Evolutionary conservation across 2,888 invertebrate genomes (phyloP).

Genomic region (Dasysyrphus tricinctus): DNA sequence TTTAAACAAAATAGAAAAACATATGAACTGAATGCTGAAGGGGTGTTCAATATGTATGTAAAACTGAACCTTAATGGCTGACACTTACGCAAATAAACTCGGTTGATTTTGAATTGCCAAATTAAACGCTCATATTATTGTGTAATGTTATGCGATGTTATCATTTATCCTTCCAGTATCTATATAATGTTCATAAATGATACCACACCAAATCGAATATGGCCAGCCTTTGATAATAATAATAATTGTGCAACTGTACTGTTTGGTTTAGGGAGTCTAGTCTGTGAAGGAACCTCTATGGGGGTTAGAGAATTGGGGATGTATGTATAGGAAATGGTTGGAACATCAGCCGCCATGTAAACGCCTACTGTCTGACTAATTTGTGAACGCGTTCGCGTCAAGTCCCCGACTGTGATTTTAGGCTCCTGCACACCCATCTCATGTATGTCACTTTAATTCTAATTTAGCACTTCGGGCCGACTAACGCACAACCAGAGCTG

Average conservation of each 20-base stretch:
- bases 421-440: conserved; percentile 50
- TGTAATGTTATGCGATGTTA: conserved; percentile 1
- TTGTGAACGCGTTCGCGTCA: conserved; percentile 57
- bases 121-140: conserved; percentile 19
- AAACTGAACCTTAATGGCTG: background rate
- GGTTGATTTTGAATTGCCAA: conserved; percentile 16
- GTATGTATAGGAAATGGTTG: background rate
- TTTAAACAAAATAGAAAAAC: background rate
- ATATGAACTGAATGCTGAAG: too few relatives aligned
- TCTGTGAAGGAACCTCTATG: background rate
- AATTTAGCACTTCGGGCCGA: conserved; percentile 48
- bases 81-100: background rate
- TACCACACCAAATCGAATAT: conserved; percentile 14
- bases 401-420: conserved; percentile 32
- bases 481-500: conserved; percentile 40
- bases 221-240: conserved; percentile 28
- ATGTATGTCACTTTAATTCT: conserved; percentile 56
- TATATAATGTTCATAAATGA: conserved; percentile 36
- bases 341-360: conserved; percentile 9
- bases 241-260: conserved; percentile 2
- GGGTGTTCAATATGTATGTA: too few relatives aligned
- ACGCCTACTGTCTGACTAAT: conserved; percentile 60
- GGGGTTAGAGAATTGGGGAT: background rate
- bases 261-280: background rate
- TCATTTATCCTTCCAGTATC: conserved; percentile 20